Percentiles rank a stretch among this genome's conserved stretches.
phyloP scores from a whole-genome alignment of 1,140 invertebrate genomes.

The Drosophila nigrodunni region DNA sequence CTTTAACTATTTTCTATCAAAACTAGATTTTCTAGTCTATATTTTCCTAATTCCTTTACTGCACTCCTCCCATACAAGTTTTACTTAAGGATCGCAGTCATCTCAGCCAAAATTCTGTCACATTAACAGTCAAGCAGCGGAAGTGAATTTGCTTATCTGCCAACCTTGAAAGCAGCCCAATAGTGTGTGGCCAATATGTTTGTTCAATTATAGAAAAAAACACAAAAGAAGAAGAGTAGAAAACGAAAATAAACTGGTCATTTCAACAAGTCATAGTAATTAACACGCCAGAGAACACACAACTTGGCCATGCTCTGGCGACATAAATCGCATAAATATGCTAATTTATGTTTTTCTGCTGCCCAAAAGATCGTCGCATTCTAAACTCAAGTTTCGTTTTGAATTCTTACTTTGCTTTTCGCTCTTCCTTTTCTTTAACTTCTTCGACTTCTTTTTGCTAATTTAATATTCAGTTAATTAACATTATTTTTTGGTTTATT shows the following conservation, averaged over 20 bases:
- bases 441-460: slow-evolving; percentile 31
- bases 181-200: slow-evolving; percentile 16
- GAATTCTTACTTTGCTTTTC: background rate
- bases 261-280: slow-evolving; percentile 45
- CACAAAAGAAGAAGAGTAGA: background rate
- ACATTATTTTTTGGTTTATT: slow-evolving; percentile 30
- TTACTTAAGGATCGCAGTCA: too few species aligned
- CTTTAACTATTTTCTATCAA: too few species aligned
- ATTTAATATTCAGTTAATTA: slow-evolving; percentile 44
- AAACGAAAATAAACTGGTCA: slow-evolving; percentile 43
- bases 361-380: slow-evolving; percentile 29
- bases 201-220: slow-evolving; percentile 9
- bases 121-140: slow-evolving; percentile 16
- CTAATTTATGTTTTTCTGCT: slow-evolving; percentile 53
- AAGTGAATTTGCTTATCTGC: slow-evolving; percentile 23
- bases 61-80: too few species aligned
- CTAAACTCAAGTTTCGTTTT: slow-evolving; percentile 54
- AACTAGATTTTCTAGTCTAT: too few species aligned
- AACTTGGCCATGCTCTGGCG: slow-evolving; percentile 46
- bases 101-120: too few species aligned
- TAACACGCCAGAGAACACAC: slow-evolving; percentile 49
- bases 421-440: background rate
- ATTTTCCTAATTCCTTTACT: too few species aligned
- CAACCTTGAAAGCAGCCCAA: slow-evolving; percentile 32
- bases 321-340: slow-evolving; percentile 70